A percentile compares a stretch with the other conserved stretches of the same genome.
Evolutionary conservation across 2,113 vertebrate genomes (phyloP).

Genomic region (Mustela lutreola): DNA sequence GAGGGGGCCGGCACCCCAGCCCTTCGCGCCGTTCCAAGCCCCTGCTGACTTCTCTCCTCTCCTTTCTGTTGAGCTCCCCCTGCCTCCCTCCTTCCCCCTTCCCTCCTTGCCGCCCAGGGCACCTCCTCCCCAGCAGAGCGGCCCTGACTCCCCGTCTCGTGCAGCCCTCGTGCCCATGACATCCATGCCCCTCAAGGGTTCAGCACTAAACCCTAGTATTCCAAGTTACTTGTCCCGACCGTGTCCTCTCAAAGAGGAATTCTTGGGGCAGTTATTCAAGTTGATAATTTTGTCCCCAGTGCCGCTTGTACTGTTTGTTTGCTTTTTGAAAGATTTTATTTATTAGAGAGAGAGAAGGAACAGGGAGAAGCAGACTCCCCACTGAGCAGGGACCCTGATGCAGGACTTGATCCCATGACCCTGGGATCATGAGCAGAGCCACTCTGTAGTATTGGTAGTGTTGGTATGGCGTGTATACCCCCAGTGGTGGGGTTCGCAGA

Average conservation of each 20-base stretch:
- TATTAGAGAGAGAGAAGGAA: too few relatives aligned
- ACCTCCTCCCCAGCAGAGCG: neutral
- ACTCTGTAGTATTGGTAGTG: too few relatives aligned
- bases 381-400: too few relatives aligned
- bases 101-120: accelerated
- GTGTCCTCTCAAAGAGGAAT: neutral
- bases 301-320: neutral
- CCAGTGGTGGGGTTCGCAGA: neutral
- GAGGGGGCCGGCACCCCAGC: accelerated
- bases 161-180: accelerated
- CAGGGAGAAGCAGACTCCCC: too few relatives aligned
- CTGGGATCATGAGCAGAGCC: too few relatives aligned
- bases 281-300: neutral
- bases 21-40: too few relatives aligned
- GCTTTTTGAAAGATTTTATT: too few relatives aligned
- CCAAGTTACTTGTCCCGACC: neutral
- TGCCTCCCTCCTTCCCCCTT: neutral
- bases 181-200: neutral
- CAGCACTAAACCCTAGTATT: neutral
- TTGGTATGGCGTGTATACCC: neutral
- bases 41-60: neutral
- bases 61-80: neutral
- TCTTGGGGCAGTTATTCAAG: neutral
- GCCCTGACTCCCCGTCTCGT: neutral
- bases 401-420: too few relatives aligned